Percentiles rank a stretch among this genome's conserved stretches.
Evolutionary conservation across 2,888 invertebrate species (phyloP).

Genomic region (Trichacis sp.): DNA sequence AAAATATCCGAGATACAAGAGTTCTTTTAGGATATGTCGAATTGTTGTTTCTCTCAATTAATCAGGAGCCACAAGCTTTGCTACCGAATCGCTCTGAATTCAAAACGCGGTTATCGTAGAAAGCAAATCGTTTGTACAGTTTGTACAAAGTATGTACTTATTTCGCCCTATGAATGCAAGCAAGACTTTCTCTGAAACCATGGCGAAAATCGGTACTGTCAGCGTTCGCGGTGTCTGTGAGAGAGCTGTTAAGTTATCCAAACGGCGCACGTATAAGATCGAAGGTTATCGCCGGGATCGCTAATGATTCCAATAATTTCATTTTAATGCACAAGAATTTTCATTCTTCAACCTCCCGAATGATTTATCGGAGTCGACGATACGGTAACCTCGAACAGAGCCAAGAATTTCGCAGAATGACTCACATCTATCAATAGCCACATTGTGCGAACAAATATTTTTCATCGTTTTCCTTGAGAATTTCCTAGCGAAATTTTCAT

Average conservation of each 20-base stretch:
- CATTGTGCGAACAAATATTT: too few relatives aligned
- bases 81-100: slow-evolving; percentile 18
- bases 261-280: slow-evolving; percentile 42
- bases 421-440: too few relatives aligned
- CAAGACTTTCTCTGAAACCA: slow-evolving; percentile 34
- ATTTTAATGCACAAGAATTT: slow-evolving; percentile 30
- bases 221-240: slow-evolving; percentile 20
- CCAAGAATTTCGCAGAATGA: too few relatives aligned
- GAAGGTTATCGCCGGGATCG: slow-evolving; percentile 53
- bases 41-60: too few relatives aligned
- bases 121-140: slow-evolving; percentile 34
- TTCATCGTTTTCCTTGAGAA: too few relatives aligned
- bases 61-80: slow-evolving; percentile 2
- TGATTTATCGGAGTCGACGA: slow-evolving; percentile 24
- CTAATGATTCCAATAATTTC: slow-evolving; percentile 55
- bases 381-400: too few relatives aligned
- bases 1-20: too few relatives aligned
- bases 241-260: slow-evolving; percentile 38
- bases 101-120: slow-evolving; percentile 36
- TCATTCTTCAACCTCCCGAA: slow-evolving; percentile 27
- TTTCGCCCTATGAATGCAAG: slow-evolving; percentile 44
- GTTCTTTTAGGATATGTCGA: too few relatives aligned
- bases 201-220: slow-evolving; percentile 39
- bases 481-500: too few relatives aligned
- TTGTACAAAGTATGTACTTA: slow-evolving; percentile 28